Evolutionary conservation across 2,888 invertebrate genomes (phyloP).

Genomic region (Drosophila meridionalis): DNA sequence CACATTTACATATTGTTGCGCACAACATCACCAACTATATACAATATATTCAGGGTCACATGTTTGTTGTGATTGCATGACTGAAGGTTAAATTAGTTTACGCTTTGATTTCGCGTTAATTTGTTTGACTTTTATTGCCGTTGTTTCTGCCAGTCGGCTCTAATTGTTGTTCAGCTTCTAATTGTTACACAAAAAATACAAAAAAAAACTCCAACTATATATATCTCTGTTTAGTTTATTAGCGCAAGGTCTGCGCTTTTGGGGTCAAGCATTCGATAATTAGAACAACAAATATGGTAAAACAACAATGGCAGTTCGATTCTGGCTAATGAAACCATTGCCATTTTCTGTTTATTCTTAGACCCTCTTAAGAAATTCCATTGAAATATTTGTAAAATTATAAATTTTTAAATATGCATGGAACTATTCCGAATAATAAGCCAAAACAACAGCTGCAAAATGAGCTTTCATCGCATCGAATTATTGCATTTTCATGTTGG

Average conservation of each 20-base stretch:
- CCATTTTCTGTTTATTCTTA: background rate
- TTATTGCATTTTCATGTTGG: background rate
- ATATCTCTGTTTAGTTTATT: conserved; percentile 20
- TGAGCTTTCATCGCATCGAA: conserved; percentile 13
- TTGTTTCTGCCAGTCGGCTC: conserved; percentile 40
- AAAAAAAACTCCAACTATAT: conserved; percentile 18
- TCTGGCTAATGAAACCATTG: conserved; percentile 10
- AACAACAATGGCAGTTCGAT: background rate
- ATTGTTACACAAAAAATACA: conserved; percentile 15
- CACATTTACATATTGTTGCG: background rate
- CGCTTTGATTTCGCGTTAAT: conserved; percentile 74
- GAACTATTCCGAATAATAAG: conserved; percentile 29
- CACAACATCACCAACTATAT: conserved; percentile 2
- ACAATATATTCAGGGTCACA: conserved; percentile 55
- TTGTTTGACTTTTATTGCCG: conserved; percentile 48
- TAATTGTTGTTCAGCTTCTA: conserved; percentile 40
- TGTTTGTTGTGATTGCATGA: conserved; percentile 58
- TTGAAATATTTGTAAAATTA: background rate
- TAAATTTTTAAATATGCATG: conserved; percentile 6
- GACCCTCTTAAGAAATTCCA: background rate
- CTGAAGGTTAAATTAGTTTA: conserved; percentile 70
- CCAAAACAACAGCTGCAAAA: conserved; percentile 28
- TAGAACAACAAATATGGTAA: background rate
- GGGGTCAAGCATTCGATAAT: conserved; percentile 18
- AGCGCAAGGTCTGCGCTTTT: conserved; percentile 25